Conservation (phyloP, 2,797 vertebrate species). For the Gallinago stenura region DNA sequence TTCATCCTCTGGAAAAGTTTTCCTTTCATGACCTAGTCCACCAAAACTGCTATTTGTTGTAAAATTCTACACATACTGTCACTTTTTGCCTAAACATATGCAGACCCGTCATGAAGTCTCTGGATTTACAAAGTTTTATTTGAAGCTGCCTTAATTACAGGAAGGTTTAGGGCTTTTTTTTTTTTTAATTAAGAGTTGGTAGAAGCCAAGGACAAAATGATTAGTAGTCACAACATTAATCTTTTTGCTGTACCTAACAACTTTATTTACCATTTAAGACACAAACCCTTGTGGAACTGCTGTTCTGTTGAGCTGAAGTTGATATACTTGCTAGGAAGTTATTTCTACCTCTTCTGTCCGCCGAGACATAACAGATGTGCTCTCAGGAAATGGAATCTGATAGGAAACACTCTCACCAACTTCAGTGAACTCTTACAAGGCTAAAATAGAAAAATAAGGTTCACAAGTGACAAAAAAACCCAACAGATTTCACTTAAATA, state of each 20-base stretch:
- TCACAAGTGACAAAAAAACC: slow-evolving; percentile 22
- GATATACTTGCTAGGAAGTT: background rate
- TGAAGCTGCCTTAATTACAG: background rate
- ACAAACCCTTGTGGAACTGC: background rate
- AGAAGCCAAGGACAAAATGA: slow-evolving; percentile 7
- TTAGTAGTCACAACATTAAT: slow-evolving; percentile 24
- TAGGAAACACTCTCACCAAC: background rate
- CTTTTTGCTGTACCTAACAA: background rate
- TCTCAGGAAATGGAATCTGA: slow-evolving; percentile 13
- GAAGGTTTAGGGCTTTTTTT: background rate
- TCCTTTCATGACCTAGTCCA: background rate
- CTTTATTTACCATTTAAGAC: slow-evolving; percentile 14
- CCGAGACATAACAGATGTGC: slow-evolving; percentile 2
- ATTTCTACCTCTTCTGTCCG: background rate
- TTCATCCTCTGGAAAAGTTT: background rate
- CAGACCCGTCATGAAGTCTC: background rate
- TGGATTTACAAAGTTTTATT: background rate
- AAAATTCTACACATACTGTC: background rate
- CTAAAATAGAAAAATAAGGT: background rate
- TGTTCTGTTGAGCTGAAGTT: background rate
- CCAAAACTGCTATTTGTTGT: background rate
- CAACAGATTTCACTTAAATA: background rate
- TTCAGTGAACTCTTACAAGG: background rate
- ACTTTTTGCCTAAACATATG: background rate
- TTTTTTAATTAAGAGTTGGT: background rate